Evolutionary conservation across 2,113 vertebrate species (phyloP).

Genomic region (Ictalurus furcatus): DNA sequence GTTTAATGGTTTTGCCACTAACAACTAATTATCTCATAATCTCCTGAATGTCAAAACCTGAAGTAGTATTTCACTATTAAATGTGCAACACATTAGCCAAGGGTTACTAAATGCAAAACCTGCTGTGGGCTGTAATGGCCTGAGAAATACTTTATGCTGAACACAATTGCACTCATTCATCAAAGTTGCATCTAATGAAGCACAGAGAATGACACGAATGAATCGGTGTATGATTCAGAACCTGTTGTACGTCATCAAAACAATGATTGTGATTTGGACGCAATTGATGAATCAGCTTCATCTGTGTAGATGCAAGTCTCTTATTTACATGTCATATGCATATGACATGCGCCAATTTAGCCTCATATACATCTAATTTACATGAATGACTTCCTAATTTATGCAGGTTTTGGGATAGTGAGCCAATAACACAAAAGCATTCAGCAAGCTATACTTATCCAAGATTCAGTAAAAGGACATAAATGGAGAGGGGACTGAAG

Average conservation of each 20-base stretch:
- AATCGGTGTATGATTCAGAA: neutral
- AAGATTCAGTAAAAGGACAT: neutral
- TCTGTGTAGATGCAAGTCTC: neutral
- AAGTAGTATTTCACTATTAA: neutral
- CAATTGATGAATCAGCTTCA: neutral
- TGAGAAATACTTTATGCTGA: neutral
- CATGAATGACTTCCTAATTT: neutral
- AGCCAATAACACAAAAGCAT: neutral
- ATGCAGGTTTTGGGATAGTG: neutral
- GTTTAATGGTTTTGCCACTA: neutral
- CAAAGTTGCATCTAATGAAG: neutral
- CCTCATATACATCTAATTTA: neutral
- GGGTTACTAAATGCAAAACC: neutral
- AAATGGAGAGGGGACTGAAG: neutral
- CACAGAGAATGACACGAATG: neutral
- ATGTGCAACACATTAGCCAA: neutral
- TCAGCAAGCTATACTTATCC: neutral
- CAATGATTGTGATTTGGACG: neutral
- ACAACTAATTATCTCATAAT: neutral
- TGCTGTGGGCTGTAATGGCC: neutral
- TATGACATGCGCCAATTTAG: neutral
- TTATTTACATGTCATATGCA: neutral
- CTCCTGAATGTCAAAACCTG: slow-evolving; percentile 3
- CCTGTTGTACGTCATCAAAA: neutral
- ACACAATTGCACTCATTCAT: neutral